phyloP scores from a whole-genome alignment of 2,888 invertebrate species.

The Amblyjoppa fuscipennis region DNA sequence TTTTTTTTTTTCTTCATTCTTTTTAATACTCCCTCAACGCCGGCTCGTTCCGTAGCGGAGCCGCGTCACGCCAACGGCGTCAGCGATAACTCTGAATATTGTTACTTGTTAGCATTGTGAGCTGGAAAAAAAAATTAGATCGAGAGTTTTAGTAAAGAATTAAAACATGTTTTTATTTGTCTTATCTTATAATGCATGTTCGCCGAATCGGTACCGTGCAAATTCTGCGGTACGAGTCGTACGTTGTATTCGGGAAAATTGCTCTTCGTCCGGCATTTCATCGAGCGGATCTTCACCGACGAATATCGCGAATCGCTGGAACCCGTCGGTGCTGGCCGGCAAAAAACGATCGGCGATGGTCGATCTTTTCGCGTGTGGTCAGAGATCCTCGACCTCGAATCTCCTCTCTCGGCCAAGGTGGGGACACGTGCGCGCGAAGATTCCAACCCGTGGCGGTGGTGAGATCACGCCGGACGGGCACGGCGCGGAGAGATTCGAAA shows the following conservation, averaged over 20 bases:
- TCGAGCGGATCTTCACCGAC: no score
- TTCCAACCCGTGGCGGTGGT: background rate
- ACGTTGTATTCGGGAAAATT: no score
- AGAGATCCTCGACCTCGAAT: conserved; percentile 54
- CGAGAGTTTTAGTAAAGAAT: background rate
- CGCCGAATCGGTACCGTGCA: no score
- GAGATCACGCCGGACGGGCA: no score
- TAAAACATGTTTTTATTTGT: no score
- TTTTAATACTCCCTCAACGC: conserved; percentile 7
- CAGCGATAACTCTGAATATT: background rate
- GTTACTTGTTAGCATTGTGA: background rate
- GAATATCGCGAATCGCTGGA: no score
- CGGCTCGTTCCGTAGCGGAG: background rate
- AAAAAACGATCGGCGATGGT: conserved; percentile 37
- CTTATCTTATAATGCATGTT: no score
- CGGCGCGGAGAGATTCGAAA: no score
- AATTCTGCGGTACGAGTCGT: no score
- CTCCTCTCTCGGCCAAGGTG: conserved; percentile 53
- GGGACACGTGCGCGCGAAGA: conserved; percentile 34
- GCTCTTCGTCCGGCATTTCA: no score
- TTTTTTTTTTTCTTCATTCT: conserved; percentile 16
- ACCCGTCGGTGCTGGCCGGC: no score
- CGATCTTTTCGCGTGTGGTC: conserved; percentile 51
- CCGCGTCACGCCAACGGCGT: conserved; percentile 30
- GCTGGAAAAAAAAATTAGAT: background rate